These are phyloP conservation scores for Anguilla anguilla DNA, from an alignment of 2,797 vertebrate species.

Conservation along the genomic window DNA sequence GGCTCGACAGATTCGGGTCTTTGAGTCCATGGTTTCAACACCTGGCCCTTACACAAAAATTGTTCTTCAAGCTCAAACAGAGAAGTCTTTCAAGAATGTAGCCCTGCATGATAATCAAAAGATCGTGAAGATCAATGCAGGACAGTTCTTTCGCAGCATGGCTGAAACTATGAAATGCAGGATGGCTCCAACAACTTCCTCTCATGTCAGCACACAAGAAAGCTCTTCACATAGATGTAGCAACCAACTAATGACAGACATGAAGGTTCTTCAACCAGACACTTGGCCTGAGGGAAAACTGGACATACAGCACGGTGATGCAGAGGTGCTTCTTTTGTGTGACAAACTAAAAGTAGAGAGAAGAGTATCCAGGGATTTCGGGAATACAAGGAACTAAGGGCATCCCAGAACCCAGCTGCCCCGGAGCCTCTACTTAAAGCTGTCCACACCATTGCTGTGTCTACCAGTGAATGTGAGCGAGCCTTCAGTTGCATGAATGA, in stretches of 20 bases:
- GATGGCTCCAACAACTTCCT: conserved; percentile 35
- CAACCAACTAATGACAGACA: background rate
- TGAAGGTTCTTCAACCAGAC: conserved; percentile 11
- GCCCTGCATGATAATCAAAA: conserved; percentile 57
- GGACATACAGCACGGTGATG: conserved; percentile 21
- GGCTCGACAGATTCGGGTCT: no score
- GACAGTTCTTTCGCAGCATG: conserved; percentile 57
- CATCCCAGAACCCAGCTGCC: background rate
- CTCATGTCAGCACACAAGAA: conserved; percentile 16
- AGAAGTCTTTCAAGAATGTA: conserved; percentile 51
- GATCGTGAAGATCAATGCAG: conserved; percentile 59
- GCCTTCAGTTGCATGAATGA: conserved; percentile 28
- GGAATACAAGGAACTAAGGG: background rate
- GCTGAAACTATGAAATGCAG: conserved; percentile 50
- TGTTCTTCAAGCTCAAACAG: background rate
- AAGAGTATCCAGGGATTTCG: conserved; percentile 4
- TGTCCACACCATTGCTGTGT: conserved; percentile 3
- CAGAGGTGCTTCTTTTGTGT: background rate
- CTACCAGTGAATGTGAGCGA: conserved; percentile 28
- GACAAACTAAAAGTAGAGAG: background rate
- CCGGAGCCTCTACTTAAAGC: conserved; percentile 1
- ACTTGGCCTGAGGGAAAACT: conserved; percentile 15
- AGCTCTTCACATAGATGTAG: background rate
- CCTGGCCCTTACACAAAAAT: conserved; percentile 25
- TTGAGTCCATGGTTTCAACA: no score